A percentile compares a stretch with the other conserved stretches of the same genome.
Evolutionary conservation across 2,888 invertebrate genomes (phyloP).

Genomic region (Steinernema carpocapsae): DNA sequence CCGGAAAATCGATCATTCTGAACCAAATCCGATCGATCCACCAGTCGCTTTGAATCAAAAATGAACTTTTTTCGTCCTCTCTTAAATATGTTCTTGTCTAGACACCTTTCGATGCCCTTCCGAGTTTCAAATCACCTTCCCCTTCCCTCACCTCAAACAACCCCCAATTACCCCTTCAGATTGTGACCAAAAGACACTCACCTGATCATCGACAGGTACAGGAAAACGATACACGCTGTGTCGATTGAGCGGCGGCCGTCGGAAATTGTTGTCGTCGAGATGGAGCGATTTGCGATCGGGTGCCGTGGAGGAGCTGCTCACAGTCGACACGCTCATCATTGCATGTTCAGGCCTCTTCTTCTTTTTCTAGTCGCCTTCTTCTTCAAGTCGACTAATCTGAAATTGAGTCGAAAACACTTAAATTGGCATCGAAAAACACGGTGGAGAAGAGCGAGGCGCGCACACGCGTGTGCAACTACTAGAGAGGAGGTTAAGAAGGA

Average conservation of each 20-base stretch:
- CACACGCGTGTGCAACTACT: background rate
- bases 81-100: too few species aligned
- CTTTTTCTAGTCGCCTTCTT: too few species aligned
- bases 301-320: background rate
- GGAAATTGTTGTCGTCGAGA: slow-evolving; percentile 25
- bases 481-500: background rate
- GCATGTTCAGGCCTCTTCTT: slow-evolving; percentile 1
- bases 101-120: too few species aligned
- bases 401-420: background rate
- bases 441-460: too few species aligned
- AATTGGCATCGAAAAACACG: too few species aligned
- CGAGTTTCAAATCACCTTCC: too few species aligned
- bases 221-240: slow-evolving; percentile 27
- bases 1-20: too few species aligned
- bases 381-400: background rate
- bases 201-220: slow-evolving; percentile 13
- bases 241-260: background rate
- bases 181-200: background rate
- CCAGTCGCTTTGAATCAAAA: too few species aligned
- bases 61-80: too few species aligned
- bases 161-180: too few species aligned
- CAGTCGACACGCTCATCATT: slow-evolving; percentile 15
- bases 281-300: slow-evolving; percentile 3
- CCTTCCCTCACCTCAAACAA: too few species aligned
- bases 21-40: too few species aligned